Evolutionary conservation across 2,797 vertebrate genomes (phyloP).

Genomic region (Sebastes kiyomatsui): DNA sequence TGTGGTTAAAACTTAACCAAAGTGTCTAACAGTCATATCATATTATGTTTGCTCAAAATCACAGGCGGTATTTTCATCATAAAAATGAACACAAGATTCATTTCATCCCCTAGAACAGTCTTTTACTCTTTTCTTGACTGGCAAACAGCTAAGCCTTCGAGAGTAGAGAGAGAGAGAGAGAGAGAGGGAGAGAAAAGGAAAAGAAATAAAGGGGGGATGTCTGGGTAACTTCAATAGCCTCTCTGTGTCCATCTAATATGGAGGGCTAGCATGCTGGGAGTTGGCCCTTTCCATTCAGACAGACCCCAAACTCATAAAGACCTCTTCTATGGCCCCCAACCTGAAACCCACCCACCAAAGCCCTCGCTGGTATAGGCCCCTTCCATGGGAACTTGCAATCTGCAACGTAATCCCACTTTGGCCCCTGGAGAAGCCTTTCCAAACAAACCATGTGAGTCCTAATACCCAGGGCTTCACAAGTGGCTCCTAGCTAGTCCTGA

Average conservation of each 20-base stretch:
- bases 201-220: conserved; percentile 74
- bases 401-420: conserved; percentile 84
- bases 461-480: conserved; percentile 80
- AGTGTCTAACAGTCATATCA: not conserved
- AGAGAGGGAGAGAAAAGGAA: conserved; percentile 60
- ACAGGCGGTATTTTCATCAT: conserved; percentile 55
- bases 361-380: conserved; percentile 67
- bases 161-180: conserved; percentile 51
- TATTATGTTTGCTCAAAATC: conserved; percentile 45
- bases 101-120: conserved; percentile 50
- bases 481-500: conserved; percentile 77
- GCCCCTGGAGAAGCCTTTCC: conserved; percentile 83
- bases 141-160: conserved; percentile 64
- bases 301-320: conserved; percentile 82
- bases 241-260: conserved; percentile 82
- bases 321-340: conserved; percentile 79
- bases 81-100: conserved; percentile 51
- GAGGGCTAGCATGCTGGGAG: conserved; percentile 83
- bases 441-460: conserved; percentile 81
- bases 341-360: conserved; percentile 80
- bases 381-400: conserved; percentile 85
- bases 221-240: conserved; percentile 81
- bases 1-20: not conserved
- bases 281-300: conserved; percentile 81
- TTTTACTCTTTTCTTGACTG: conserved; percentile 60